Evolutionary conservation across 2,888 invertebrate genomes (phyloP).

Genomic region (Melangyna quadrimaculata): DNA sequence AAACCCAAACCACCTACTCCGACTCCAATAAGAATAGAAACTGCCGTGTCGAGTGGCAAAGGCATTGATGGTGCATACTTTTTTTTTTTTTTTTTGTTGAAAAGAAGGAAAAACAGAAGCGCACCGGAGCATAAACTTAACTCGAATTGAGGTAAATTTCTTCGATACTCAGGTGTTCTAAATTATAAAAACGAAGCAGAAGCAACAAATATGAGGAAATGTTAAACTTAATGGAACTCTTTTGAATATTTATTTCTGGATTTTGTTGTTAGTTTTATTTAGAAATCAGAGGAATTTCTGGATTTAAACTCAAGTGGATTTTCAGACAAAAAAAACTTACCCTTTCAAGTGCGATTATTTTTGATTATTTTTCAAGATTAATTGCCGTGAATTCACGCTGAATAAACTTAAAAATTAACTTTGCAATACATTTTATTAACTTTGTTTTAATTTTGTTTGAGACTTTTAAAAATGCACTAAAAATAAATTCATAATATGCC

Average conservation of each 20-base stretch:
- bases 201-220: conserved; percentile 1
- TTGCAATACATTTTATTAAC: not conserved
- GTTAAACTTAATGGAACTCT: not conserved
- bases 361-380: not conserved
- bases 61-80: conserved; percentile 9
- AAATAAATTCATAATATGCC: not conserved
- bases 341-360: not conserved
- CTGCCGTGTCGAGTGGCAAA: conserved; percentile 35
- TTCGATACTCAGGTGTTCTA: not conserved
- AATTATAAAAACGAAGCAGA: not conserved
- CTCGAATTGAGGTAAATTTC: not conserved
- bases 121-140: conserved; percentile 56
- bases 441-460: not conserved
- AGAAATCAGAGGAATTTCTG: conserved; percentile 37
- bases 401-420: not conserved
- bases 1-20: conserved; percentile 53
- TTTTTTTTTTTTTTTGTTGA: not conserved
- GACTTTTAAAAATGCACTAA: not conserved
- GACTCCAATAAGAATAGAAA: conserved; percentile 63
- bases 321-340: conserved; percentile 18
- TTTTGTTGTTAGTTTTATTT: conserved; percentile 41
- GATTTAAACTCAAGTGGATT: conserved; percentile 5
- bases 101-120: conserved; percentile 9
- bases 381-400: not conserved
- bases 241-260: conserved; percentile 3